Evolutionary conservation across 2,888 invertebrate species (phyloP), one percentile per base, ranked within the genome.

Genomic region (Bimastos eiseni): DNA sequence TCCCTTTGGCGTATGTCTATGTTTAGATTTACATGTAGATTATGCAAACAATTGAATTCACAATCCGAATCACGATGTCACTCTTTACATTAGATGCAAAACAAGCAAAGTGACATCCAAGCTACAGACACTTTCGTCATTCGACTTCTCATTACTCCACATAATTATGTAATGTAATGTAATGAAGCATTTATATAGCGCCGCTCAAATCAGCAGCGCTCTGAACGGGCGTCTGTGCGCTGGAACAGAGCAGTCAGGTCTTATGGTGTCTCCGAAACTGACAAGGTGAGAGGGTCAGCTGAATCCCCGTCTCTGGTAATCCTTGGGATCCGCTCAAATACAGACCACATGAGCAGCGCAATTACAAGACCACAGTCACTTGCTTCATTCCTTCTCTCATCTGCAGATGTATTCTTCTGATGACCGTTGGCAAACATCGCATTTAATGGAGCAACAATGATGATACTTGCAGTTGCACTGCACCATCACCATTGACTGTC

Each of bases 371-470:
- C 8, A 70, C n/a, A 11, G 30, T n/a, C 17, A 70, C 30, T 30
- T 70, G 30, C n/a, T 70, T n/a, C n/a, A 0, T 70, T 70, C 70
- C 15, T n/a, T 49, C 70, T 70, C 70, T 89, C 90, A 93, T 96
- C 97, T 96, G 95, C 98, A 98, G 95, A 97, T 98, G 96, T 98
- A 97, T 94, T 98, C 97, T 93, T 97, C 97, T 96, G 97, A 98
- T 95, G 97, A 97, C 93, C 97, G 97, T 95, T 97, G 97, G 96
- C 98, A 98, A 93, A 97, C 96, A 95, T 98, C 97, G 95, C 98
- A 98, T 96, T 98, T 98, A 93, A 98, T 98, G 95, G 98, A 97
- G 96, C 98, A 98, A 95, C 98, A 98, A 98, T 98, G 98, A 95
- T 98, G 97, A 96, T 98, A 98, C 93, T 97, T 98, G 96, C 98